A percentile compares a stretch with the other conserved stretches of the same genome.
Evolutionary conservation across 2,797 vertebrate genomes (phyloP).

Genomic region (Adrianichthys oophorus): DNA sequence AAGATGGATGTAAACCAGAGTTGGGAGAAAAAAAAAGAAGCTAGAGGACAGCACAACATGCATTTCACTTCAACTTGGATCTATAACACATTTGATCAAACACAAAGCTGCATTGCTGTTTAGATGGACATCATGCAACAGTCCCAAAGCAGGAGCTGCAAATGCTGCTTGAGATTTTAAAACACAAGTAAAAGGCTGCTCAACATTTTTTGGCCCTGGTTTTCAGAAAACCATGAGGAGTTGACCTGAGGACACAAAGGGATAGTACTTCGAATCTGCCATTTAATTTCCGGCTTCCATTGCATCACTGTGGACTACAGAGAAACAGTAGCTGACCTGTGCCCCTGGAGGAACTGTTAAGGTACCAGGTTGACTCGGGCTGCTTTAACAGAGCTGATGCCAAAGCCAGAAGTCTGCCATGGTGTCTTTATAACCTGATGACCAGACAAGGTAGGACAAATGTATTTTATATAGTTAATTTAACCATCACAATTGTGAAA

Average conservation of each 20-base stretch:
- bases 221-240: slow-evolving; percentile 43
- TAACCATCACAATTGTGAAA: background rate
- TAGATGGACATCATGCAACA: slow-evolving; percentile 9
- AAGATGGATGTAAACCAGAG: slow-evolving; percentile 35
- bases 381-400: slow-evolving; percentile 56
- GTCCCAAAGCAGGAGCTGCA: slow-evolving; percentile 26
- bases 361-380: slow-evolving; percentile 14
- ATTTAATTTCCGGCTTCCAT: slow-evolving; percentile 52
- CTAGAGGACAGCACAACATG: slow-evolving; percentile 6
- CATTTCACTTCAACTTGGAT: slow-evolving; percentile 24
- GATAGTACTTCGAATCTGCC: slow-evolving; percentile 48
- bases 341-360: slow-evolving; percentile 40
- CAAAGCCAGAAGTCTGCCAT: slow-evolving; percentile 58
- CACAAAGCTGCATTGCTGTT: slow-evolving; percentile 30
- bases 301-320: slow-evolving; percentile 52
- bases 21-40: slow-evolving; percentile 5
- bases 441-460: slow-evolving; percentile 66
- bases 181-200: slow-evolving; percentile 16
- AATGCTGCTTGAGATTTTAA: slow-evolving; percentile 22
- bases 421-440: slow-evolving; percentile 76
- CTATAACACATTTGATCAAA: slow-evolving; percentile 36
- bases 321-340: slow-evolving; percentile 28
- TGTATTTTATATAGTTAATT: background rate
- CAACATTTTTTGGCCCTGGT: slow-evolving; percentile 1
- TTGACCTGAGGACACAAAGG: slow-evolving; percentile 49